phyloP scores from a whole-genome alignment of 2,797 vertebrate genomes.

The Champsocephalus esox region DNA sequence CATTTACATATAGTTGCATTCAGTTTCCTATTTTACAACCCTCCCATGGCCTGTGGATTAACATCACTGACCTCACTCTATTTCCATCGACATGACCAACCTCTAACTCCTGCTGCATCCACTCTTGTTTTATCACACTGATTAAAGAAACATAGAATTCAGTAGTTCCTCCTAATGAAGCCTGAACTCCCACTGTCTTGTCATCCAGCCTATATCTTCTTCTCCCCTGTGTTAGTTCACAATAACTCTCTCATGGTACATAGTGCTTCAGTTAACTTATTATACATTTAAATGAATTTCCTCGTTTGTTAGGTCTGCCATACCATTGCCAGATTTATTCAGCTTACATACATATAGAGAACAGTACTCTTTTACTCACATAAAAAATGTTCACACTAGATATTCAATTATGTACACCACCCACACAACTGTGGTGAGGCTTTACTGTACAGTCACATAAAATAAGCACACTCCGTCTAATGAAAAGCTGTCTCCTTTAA shows the following conservation, averaged over 20 bases:
- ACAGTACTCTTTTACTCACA: constrained; percentile 2
- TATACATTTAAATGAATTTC: constrained; percentile 41
- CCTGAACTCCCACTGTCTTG: constrained; percentile 42
- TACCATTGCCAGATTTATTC: constrained; percentile 13
- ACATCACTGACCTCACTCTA: constrained; percentile 20
- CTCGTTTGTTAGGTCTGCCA: constrained; percentile 16
- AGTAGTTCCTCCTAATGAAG: constrained; percentile 55
- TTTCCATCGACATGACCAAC: constrained; percentile 38
- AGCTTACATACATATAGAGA: neutral
- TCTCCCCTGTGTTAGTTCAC: constrained; percentile 37
- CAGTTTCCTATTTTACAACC: constrained; percentile 17
- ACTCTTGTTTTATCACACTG: constrained; percentile 37
- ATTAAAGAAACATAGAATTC: constrained; percentile 49
- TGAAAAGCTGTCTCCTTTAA: constrained; percentile 22
- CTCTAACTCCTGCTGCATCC: constrained; percentile 31
- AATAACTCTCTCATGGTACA: constrained; percentile 15
- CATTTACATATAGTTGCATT: neutral
- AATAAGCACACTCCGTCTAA: neutral
- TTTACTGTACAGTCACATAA: constrained; percentile 2
- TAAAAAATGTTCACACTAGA: neutral
- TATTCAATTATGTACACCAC: constrained; percentile 2
- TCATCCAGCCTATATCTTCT: constrained; percentile 31
- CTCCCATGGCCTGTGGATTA: constrained; percentile 6
- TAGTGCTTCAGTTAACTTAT: constrained; percentile 7
- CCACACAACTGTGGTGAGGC: neutral